Evolutionary conservation across 1,140 invertebrate species (phyloP).

Genomic region (Philopotamus ludificatus): DNA sequence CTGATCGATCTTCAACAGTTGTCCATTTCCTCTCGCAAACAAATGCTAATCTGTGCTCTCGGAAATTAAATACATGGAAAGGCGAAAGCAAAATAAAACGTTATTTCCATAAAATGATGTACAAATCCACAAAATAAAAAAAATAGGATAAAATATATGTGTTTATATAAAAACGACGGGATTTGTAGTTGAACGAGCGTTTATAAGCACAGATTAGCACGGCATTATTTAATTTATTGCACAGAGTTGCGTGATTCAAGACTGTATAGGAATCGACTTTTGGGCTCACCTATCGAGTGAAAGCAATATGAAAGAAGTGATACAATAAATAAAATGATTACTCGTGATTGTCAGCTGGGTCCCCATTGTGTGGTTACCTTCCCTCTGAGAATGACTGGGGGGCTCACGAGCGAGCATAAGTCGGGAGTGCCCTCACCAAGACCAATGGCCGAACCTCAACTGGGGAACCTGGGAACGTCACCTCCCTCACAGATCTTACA

Average conservation of each 20-base stretch:
- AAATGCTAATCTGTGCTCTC: conserved; percentile 23
- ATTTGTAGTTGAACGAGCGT: too few species aligned
- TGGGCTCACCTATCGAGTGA: conserved; percentile 37
- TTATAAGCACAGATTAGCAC: conserved; percentile 36
- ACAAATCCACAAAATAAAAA: too few species aligned
- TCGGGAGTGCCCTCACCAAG: neutral
- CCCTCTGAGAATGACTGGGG: conserved; percentile 26
- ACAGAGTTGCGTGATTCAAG: conserved; percentile 27
- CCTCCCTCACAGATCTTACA: conserved; percentile 30
- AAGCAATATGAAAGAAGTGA: conserved; percentile 38
- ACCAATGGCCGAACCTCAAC: conserved; percentile 10
- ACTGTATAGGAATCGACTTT: conserved; percentile 26
- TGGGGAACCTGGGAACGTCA: conserved; percentile 24
- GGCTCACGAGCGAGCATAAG: conserved; percentile 10
- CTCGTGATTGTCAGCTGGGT: conserved; percentile 35
- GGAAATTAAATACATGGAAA: conserved; percentile 4
- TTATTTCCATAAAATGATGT: neutral
- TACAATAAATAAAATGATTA: conserved; percentile 43
- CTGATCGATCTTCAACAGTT: neutral
- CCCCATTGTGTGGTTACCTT: conserved; percentile 29
- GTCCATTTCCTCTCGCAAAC: neutral
- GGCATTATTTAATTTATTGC: conserved; percentile 19
- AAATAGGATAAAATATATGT: neutral
- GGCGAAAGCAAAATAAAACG: neutral
- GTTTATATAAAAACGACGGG: too few species aligned